A percentile compares a stretch with the other conserved stretches of the same genome.
These are phyloP conservation scores for Coronaproctus castanopsis DNA, from an alignment of 2,888 invertebrate species.

Conservation along the genomic window DNA sequence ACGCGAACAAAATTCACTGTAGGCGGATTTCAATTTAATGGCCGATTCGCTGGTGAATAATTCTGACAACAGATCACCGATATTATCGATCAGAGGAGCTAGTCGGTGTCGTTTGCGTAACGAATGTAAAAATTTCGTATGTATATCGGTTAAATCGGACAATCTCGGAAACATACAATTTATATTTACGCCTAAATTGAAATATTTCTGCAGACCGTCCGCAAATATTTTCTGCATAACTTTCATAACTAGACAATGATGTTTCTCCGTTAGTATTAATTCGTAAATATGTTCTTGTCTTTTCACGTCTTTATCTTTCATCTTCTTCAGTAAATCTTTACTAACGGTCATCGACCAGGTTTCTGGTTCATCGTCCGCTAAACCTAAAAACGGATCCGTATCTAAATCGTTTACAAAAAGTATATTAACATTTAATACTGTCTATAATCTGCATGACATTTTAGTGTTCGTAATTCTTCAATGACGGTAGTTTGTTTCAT, in stretches of 20 bases:
- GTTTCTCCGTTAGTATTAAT: constrained; percentile 86
- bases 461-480: no score
- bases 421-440: no score
- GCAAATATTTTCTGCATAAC: constrained; percentile 89
- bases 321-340: constrained; percentile 44
- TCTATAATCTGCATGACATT: no score
- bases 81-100: constrained; percentile 47
- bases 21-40: constrained; percentile 55
- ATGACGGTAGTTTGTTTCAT: constrained; percentile 78
- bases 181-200: constrained; percentile 44
- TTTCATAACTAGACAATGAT: constrained; percentile 78
- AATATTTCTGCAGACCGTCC: constrained; percentile 58
- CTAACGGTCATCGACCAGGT: constrained; percentile 85
- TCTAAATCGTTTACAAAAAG: constrained; percentile 61
- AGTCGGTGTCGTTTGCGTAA: constrained; percentile 49
- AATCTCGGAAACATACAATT: constrained; percentile 78
- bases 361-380: constrained; percentile 70
- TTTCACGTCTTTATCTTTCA: constrained; percentile 64
- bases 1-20: constrained; percentile 79
- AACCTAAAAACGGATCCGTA: constrained; percentile 56
- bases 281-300: constrained; percentile 94
- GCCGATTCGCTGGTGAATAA: constrained; percentile 47
- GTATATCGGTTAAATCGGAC: constrained; percentile 65
- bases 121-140: constrained; percentile 48
- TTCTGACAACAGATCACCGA: constrained; percentile 67